Percentiles rank a stretch among this genome's conserved stretches.
Conservation (phyloP, 2,113 vertebrate genomes). For the Myxocyprinus asiaticus region DNA sequence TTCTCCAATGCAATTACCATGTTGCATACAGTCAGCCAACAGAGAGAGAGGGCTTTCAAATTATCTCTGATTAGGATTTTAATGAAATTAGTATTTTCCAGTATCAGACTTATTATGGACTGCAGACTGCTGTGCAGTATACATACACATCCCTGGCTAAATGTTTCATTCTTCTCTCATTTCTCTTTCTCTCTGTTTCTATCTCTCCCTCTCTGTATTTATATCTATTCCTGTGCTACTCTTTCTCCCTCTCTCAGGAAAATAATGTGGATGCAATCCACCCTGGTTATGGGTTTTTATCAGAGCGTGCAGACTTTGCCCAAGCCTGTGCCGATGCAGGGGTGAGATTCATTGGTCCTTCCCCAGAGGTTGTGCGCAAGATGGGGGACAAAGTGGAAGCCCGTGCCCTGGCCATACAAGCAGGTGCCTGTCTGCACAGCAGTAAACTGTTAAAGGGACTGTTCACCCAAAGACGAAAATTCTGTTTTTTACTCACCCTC, state of each 20-base stretch:
- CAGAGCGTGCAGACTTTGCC: conserved; percentile 78
- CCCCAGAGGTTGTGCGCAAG: conserved; percentile 78
- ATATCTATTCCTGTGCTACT: no score
- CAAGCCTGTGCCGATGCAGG: conserved; percentile 78
- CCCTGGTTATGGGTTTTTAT: conserved; percentile 83
- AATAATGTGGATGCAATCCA: conserved; percentile 80
- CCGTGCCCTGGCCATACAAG: conserved; percentile 72
- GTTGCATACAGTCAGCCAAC: conserved; percentile 47
- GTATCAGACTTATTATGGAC: conserved; percentile 43
- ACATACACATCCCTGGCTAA: conserved; percentile 20
- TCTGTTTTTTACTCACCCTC: no score
- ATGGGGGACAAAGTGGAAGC: conserved; percentile 86
- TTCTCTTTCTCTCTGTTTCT: neutral
- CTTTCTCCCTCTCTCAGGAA: conserved; percentile 64
- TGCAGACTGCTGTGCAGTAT: conserved; percentile 17
- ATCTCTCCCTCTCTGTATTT: neutral
- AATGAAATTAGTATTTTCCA: conserved; percentile 55
- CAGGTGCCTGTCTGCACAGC: conserved; percentile 62
- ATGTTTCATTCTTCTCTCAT: neutral
- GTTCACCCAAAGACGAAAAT: no score
- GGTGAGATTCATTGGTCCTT: conserved; percentile 78
- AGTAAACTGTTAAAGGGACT: neutral
- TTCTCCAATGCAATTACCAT: conserved; percentile 51
- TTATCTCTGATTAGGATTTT: conserved; percentile 52
- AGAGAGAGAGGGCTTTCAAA: conserved; percentile 47